phyloP scores from a whole-genome alignment of 2,888 invertebrate genomes.

The Thera britannica region DNA sequence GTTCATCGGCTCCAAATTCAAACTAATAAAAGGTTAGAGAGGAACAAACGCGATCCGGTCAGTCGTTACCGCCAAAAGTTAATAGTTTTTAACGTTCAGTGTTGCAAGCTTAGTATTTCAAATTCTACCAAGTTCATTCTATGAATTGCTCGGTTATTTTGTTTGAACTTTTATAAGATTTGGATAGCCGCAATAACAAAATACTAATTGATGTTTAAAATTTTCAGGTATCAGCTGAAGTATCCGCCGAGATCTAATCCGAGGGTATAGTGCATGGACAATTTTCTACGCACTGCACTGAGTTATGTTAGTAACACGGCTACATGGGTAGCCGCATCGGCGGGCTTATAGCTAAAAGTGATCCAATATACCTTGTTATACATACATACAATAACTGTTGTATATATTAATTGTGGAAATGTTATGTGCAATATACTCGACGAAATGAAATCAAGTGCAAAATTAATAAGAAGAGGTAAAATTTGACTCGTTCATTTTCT shows the following conservation, averaged over 20 bases:
- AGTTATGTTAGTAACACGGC: conserved; percentile 20
- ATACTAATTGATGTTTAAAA: conserved; percentile 5
- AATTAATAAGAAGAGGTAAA: conserved; percentile 46
- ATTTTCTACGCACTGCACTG: conserved; percentile 37
- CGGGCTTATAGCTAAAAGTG: conserved; percentile 45
- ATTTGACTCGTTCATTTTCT: conserved; percentile 56
- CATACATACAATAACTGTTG: conserved; percentile 58
- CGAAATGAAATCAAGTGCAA: conserved; percentile 59
- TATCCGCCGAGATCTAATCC: conserved; percentile 65
- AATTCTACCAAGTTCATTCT: conserved; percentile 14
- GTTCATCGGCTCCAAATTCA: conserved; percentile 5
- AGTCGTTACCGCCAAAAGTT: conserved; percentile 9
- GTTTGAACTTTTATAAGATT: neutral
- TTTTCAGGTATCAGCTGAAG: conserved; percentile 62
- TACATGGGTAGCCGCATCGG: conserved; percentile 38
- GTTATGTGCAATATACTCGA: conserved; percentile 68
- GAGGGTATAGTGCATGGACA: conserved; percentile 54
- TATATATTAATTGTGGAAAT: conserved; percentile 65
- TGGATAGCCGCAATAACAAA: neutral
- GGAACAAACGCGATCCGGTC: conserved; percentile 8
- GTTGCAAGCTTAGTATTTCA: conserved; percentile 13
- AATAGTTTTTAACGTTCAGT: neutral
- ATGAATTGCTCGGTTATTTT: neutral
- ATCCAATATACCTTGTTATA: conserved; percentile 41
- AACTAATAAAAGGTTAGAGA: conserved; percentile 1